Evolutionary conservation across 1,140 invertebrate genomes (phyloP).

Genomic region (honey bee (Apis mellifera)): DNA sequence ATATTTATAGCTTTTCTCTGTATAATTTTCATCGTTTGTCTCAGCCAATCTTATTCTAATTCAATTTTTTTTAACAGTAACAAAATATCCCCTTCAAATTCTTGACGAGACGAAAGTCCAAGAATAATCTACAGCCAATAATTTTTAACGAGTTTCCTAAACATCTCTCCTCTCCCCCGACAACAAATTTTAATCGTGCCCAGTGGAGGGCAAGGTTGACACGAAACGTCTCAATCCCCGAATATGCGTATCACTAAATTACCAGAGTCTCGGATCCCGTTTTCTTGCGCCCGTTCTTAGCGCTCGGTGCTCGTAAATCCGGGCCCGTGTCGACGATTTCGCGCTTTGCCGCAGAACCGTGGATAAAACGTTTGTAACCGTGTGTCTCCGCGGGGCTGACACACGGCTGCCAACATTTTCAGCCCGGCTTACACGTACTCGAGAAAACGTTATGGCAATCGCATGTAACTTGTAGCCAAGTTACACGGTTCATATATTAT

Average conservation of each 20-base stretch:
- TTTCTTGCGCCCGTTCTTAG: conserved; percentile 48
- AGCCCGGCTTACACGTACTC: conserved; percentile 39
- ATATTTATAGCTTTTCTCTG: too few species aligned
- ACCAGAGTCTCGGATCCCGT: not conserved
- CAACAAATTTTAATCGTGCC: not conserved
- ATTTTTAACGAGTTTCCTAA: too few species aligned
- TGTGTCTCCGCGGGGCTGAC: conserved; percentile 23
- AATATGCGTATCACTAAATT: conserved; percentile 49
- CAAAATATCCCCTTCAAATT: too few species aligned
- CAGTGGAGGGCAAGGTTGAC: not conserved
- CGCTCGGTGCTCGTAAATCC: conserved; percentile 54
- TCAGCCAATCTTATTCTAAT: too few species aligned
- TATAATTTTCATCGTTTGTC: too few species aligned
- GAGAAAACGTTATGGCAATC: conserved; percentile 25
- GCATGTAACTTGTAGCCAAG: not conserved
- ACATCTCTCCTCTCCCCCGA: not conserved
- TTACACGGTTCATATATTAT: not conserved
- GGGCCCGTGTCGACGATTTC: conserved; percentile 56
- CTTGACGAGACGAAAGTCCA: too few species aligned
- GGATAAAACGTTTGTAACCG: conserved; percentile 44
- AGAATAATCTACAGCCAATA: too few species aligned
- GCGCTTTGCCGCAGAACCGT: conserved; percentile 38
- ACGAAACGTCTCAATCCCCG: conserved; percentile 33
- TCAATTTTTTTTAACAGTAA: too few species aligned
- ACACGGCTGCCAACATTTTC: conserved; percentile 41